These are phyloP conservation scores for Sarcophaga caerulescens DNA, from an alignment of 2,888 invertebrate genomes.

Conservation along the genomic window DNA sequence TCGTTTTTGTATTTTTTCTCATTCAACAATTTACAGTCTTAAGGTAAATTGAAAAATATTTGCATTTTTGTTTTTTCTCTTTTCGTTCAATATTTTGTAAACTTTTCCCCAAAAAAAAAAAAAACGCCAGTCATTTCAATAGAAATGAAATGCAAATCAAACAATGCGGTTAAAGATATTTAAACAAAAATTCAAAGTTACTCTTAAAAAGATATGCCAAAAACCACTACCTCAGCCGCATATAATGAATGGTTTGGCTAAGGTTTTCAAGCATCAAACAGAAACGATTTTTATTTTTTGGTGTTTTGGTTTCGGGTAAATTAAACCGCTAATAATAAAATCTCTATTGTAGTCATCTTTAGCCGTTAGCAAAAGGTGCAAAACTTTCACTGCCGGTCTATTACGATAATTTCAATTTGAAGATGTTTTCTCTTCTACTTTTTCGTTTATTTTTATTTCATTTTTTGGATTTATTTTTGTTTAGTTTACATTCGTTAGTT, in stretches of 20 bases:
- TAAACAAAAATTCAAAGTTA: not conserved
- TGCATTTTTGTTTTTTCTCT: slow-evolving; percentile 28
- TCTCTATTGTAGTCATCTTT: not conserved
- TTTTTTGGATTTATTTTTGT: slow-evolving; percentile 22
- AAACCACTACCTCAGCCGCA: not conserved
- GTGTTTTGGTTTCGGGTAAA: slow-evolving; percentile 47
- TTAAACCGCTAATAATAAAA: slow-evolving; percentile 58
- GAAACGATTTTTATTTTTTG: not conserved
- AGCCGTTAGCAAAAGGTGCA: slow-evolving; percentile 57
- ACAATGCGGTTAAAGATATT: slow-evolving; percentile 12
- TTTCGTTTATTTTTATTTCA: slow-evolving; percentile 20
- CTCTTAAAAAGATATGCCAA: not conserved
- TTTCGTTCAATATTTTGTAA: slow-evolving; percentile 19
- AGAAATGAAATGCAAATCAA: slow-evolving; percentile 16
- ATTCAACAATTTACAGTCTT: not conserved
- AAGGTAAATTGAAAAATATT: slow-evolving; percentile 52
- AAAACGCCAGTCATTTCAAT: slow-evolving; percentile 36
- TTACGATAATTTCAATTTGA: slow-evolving; percentile 52
- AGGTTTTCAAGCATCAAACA: slow-evolving; percentile 6
- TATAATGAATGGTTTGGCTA: not conserved
- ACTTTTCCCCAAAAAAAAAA: slow-evolving; percentile 40
- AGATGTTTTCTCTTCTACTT: slow-evolving; percentile 33
- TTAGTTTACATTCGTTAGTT: not conserved
- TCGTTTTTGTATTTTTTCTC: too few relatives aligned
- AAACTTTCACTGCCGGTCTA: slow-evolving; percentile 64